phyloP scores from a whole-genome alignment of 2,113 vertebrate genomes.

The Chionis minor region DNA sequence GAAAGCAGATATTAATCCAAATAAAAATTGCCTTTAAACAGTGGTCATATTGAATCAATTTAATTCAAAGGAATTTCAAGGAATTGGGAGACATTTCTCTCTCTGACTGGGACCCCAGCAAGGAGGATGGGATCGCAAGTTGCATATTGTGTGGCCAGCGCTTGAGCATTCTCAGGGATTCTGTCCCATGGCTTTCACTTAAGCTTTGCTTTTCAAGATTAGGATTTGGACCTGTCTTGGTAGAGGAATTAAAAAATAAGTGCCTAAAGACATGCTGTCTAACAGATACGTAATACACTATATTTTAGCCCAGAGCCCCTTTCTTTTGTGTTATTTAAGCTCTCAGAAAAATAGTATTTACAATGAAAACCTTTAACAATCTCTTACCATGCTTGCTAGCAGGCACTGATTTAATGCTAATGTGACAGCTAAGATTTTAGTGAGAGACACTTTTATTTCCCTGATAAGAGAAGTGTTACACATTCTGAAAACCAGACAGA shows the following conservation, averaged over 20 bases:
- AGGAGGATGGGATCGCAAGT: background rate
- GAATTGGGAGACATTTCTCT: background rate
- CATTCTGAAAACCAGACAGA: slow-evolving; percentile 12
- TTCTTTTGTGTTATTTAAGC: slow-evolving; percentile 16
- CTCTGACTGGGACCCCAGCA: background rate
- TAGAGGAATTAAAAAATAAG: slow-evolving; percentile 20
- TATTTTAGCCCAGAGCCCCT: background rate
- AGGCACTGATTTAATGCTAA: slow-evolving; percentile 17
- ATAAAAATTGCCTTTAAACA: background rate
- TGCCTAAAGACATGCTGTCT: background rate
- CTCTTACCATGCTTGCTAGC: background rate
- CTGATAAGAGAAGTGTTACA: slow-evolving; percentile 11
- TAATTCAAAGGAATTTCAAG: background rate
- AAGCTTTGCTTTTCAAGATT: background rate
- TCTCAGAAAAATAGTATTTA: slow-evolving; percentile 12
- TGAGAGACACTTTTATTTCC: slow-evolving; percentile 49
- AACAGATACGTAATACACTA: background rate
- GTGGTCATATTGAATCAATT: background rate
- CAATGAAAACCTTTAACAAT: slow-evolving; percentile 7
- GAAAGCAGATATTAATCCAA: background rate
- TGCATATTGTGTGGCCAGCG: background rate
- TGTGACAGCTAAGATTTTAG: slow-evolving; percentile 36
- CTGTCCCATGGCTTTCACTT: background rate
- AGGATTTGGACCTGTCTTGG: background rate
- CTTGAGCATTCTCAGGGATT: background rate